Percentiles rank a stretch among this genome's conserved stretches.
phyloP scores from a whole-genome alignment of 2,888 invertebrate species.

The Drosophila percnosoma region DNA sequence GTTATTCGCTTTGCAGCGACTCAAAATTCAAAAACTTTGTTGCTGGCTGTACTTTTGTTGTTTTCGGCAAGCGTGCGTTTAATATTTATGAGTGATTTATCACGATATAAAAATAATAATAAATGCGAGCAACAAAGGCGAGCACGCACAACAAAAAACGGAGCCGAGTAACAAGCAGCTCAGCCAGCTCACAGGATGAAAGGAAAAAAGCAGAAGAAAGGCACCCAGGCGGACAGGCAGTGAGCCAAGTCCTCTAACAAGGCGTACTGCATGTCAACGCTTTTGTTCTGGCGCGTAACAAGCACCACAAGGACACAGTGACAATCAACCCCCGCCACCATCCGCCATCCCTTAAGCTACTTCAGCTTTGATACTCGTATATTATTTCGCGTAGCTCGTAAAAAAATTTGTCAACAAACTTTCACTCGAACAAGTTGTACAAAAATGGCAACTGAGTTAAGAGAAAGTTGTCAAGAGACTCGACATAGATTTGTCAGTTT shows the following conservation, averaged over 20 bases:
- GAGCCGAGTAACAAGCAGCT: slow-evolving; percentile 26
- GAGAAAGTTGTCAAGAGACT: neutral
- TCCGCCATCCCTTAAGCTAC: neutral
- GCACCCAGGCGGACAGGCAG: neutral
- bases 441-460: slow-evolving; percentile 11
- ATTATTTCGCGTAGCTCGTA: slow-evolving; percentile 47
- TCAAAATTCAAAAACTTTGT: slow-evolving; percentile 69
- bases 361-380: slow-evolving; percentile 33
- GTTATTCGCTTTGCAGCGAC: slow-evolving; percentile 24
- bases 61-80: slow-evolving; percentile 74
- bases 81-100: slow-evolving; percentile 82
- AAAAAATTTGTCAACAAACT: slow-evolving; percentile 71
- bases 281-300: slow-evolving; percentile 65
- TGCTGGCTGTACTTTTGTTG: slow-evolving; percentile 12
- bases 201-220: slow-evolving; percentile 4
- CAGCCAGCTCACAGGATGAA: slow-evolving; percentile 17
- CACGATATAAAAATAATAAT: slow-evolving; percentile 81
- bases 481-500: slow-evolving; percentile 39
- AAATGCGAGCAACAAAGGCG: slow-evolving; percentile 67
- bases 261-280: slow-evolving; percentile 61
- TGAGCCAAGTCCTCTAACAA: slow-evolving; percentile 33
- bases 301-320: slow-evolving; percentile 65
- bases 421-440: slow-evolving; percentile 22
- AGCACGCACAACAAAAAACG: slow-evolving; percentile 49
- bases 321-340: neutral